These are phyloP conservation scores for Alexandromys fortis DNA, from an alignment of 2,113 vertebrate genomes.

Conservation along the genomic window DNA sequence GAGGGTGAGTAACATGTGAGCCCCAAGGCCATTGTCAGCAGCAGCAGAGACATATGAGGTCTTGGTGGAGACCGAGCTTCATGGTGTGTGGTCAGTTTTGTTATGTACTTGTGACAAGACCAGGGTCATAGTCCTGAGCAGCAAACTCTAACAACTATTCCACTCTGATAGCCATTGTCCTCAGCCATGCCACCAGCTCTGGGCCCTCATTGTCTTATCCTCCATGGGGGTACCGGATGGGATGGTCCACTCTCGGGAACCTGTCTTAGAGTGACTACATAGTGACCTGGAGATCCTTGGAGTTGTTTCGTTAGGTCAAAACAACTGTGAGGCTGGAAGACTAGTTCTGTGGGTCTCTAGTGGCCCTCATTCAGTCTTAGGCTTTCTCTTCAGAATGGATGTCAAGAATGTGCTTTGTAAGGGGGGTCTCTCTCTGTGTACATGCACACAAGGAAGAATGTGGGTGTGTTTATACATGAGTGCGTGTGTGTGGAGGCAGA, in stretches of 20 bases:
- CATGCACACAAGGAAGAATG: neutral
- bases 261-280: neutral
- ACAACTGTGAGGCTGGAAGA: neutral
- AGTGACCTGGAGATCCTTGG: neutral
- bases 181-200: neutral
- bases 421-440: neutral
- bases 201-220: neutral
- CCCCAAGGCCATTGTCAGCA: rapidly evolving
- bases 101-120: too few species aligned
- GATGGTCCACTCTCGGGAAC: neutral
- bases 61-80: rapidly evolving
- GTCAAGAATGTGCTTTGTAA: neutral
- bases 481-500: neutral
- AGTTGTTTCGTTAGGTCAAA: neutral
- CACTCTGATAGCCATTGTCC: rapidly evolving
- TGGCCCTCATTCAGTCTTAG: rapidly evolving
- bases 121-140: rapidly evolving
- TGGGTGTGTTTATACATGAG: neutral
- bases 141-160: too few species aligned
- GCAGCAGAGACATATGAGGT: rapidly evolving
- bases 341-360: neutral
- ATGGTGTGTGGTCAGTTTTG: rapidly evolving
- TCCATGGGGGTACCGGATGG: neutral
- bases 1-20: neutral
- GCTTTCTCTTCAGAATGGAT: neutral